Conservation (phyloP, 2,797 vertebrate genomes). For the Ceyx erithaca region DNA sequence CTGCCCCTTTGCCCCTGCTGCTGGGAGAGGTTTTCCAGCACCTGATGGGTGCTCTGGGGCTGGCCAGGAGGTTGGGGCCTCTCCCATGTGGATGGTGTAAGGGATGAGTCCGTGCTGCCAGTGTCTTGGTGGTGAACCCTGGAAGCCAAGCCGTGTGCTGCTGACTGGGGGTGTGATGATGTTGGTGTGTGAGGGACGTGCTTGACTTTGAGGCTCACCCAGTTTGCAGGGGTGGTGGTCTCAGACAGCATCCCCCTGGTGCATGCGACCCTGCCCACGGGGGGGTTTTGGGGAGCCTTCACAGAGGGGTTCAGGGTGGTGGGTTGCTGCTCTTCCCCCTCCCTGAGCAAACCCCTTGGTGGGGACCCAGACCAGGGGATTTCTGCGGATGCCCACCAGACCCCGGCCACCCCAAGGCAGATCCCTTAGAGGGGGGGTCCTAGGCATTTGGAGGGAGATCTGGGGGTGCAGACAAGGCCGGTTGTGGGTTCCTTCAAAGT, state of each 20-base stretch:
- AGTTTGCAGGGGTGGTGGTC: not conserved
- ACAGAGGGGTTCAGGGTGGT: too few relatives aligned
- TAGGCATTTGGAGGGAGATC: not conserved
- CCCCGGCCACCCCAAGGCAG: not conserved
- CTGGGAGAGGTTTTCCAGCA: not conserved
- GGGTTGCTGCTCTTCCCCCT: accelerated
- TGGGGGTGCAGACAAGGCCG: not conserved
- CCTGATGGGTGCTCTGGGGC: accelerated
- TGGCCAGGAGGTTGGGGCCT: too few relatives aligned
- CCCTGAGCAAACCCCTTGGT: not conserved
- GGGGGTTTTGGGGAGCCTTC: too few relatives aligned
- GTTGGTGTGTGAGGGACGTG: accelerated
- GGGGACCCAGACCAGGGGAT: not conserved
- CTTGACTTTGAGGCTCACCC: not conserved
- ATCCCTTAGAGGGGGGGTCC: not conserved
- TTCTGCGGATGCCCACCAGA: not conserved
- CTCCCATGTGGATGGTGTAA: accelerated
- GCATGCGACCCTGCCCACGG: accelerated
- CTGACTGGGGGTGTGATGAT: too few relatives aligned
- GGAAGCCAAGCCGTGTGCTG: accelerated
- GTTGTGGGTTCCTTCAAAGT: not conserved
- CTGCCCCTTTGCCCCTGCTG: not conserved
- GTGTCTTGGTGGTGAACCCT: accelerated
- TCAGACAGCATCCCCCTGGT: not conserved
- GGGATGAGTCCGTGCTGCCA: not conserved